Conservation (phyloP, 2,888 invertebrate species). For the Calliphora vomitoria region DNA sequence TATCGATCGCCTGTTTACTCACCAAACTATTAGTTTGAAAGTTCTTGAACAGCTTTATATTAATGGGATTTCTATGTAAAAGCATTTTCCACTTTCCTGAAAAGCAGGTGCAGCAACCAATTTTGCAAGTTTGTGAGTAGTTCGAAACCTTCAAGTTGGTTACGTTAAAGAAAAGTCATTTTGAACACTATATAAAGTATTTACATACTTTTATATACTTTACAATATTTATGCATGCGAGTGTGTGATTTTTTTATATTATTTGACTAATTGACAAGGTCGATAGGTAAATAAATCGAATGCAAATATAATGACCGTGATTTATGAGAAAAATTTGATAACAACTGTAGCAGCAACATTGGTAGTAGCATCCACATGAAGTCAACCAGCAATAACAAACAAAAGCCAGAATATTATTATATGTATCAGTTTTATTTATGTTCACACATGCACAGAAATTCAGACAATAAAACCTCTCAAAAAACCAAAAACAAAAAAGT, state of each 20-base stretch:
- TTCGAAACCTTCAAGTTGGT: not conserved
- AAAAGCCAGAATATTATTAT: conserved; percentile 53
- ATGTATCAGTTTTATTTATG: conserved; percentile 66
- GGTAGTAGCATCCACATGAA: not conserved
- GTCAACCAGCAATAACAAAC: conserved; percentile 14
- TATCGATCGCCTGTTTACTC: too few species aligned
- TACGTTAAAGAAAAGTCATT: conserved; percentile 12
- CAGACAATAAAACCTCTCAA: conserved; percentile 51
- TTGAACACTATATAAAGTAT: not conserved
- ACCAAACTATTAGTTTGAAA: too few species aligned
- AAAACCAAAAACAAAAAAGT: conserved; percentile 29
- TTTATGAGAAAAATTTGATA: conserved; percentile 69
- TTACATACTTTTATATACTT: conserved; percentile 13
- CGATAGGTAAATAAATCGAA: conserved; percentile 74
- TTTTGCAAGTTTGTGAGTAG: too few species aligned
- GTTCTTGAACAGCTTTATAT: too few species aligned
- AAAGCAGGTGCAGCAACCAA: too few species aligned
- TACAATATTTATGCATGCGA: not conserved
- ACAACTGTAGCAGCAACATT: conserved; percentile 18
- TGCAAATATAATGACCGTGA: conserved; percentile 75
- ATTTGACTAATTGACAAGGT: conserved; percentile 74
- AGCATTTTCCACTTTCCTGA: too few species aligned
- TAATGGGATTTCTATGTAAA: too few species aligned
- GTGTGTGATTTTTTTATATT: conserved; percentile 29
- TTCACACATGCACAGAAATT: conserved; percentile 52